Conservation (phyloP, 2,113 vertebrate genomes). For the Boulengeromyrus knoepffleri region DNA sequence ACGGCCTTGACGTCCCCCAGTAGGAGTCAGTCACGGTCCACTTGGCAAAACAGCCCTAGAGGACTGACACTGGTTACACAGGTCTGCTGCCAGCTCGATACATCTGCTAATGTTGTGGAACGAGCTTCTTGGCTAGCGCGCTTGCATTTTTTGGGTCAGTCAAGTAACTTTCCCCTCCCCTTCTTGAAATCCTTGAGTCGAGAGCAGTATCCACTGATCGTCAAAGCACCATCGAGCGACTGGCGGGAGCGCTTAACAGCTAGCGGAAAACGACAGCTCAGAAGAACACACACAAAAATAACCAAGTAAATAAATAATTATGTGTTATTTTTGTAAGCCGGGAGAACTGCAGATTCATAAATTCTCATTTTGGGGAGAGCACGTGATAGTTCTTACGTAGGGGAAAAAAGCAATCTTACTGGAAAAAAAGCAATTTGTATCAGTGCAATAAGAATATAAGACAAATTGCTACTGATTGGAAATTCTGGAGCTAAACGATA, state of each 20-base stretch:
- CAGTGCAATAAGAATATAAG: slow-evolving; percentile 1
- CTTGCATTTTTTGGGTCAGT: neutral
- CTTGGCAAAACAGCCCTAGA: neutral
- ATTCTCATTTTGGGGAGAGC: neutral
- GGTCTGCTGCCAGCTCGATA: neutral
- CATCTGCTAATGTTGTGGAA: neutral
- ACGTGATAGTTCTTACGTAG: neutral
- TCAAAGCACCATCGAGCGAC: neutral
- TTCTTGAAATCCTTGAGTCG: neutral
- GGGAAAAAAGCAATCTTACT: neutral
- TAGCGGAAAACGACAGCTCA: slow-evolving; percentile 10
- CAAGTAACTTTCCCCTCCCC: neutral
- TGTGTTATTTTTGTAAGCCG: neutral
- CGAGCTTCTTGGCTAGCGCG: neutral
- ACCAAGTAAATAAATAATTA: slow-evolving; percentile 9
- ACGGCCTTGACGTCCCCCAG: neutral
- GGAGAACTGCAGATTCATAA: neutral
- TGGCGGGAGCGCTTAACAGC: neutral
- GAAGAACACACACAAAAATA: neutral
- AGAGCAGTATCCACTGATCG: neutral
- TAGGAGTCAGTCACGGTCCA: neutral
- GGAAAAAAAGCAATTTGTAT: neutral
- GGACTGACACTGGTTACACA: neutral
- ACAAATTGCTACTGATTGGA: slow-evolving; percentile 4
- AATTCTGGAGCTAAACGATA: neutral